Conservation (phyloP, 2,888 invertebrate species). For the Nomada flava region DNA sequence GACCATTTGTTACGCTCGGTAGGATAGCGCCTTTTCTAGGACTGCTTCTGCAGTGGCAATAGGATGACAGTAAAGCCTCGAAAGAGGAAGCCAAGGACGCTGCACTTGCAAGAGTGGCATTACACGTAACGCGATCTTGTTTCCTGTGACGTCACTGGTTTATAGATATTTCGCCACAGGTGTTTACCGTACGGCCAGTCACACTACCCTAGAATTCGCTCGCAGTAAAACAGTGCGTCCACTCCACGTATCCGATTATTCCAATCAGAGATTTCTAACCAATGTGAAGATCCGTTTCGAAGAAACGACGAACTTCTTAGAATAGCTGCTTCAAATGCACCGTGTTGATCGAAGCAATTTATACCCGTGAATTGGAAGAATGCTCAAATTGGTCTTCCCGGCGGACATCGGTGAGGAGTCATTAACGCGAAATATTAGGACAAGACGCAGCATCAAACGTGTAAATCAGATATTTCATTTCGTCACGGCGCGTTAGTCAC, state of each 20-base stretch:
- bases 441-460: constrained; percentile 55
- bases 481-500: constrained; percentile 70
- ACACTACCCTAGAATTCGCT: constrained; percentile 39
- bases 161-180: constrained; percentile 60
- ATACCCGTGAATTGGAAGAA: constrained; percentile 9
- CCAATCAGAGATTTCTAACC: background rate
- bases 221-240: background rate
- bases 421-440: constrained; percentile 52
- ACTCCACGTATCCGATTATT: background rate
- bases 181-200: constrained; percentile 42
- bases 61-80: constrained; percentile 47
- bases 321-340: background rate
- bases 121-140: constrained; percentile 54
- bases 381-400: constrained; percentile 39
- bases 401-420: constrained; percentile 20
- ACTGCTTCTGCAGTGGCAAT: constrained; percentile 54
- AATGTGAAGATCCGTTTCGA: background rate
- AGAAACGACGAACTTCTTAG: background rate
- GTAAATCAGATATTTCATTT: constrained; percentile 78
- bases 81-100: constrained; percentile 55
- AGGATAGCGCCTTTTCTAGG: constrained; percentile 49
- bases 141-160: constrained; percentile 39
- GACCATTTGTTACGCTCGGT: constrained; percentile 70
- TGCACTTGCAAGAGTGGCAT: constrained; percentile 27
- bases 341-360: constrained; percentile 16